phyloP scores from a whole-genome alignment of 1,140 invertebrate species.

The Eumaeus atala region DNA sequence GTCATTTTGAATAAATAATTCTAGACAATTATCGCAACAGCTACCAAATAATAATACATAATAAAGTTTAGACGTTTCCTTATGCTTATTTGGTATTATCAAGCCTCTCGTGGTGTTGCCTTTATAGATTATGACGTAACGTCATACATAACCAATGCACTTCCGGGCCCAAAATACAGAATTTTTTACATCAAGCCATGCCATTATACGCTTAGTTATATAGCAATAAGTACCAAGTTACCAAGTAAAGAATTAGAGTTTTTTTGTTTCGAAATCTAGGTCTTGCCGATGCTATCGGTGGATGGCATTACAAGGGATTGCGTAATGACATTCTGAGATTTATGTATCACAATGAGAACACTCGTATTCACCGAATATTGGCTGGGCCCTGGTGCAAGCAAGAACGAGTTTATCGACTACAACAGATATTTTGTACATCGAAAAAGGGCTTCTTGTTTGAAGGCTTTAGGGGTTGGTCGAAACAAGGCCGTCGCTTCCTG shows the following conservation, averaged over 20 bases:
- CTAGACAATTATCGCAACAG: not conserved
- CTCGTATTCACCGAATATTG: too few species aligned
- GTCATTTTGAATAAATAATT: not conserved
- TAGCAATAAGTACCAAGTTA: not conserved
- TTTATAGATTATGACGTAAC: not conserved
- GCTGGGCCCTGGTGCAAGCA: too few species aligned
- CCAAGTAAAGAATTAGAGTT: not conserved
- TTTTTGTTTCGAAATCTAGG: conserved; percentile 12
- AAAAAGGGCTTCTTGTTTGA: too few species aligned
- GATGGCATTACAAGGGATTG: conserved; percentile 23
- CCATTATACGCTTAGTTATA: not conserved
- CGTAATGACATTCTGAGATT: conserved; percentile 11
- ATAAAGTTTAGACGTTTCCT: not conserved
- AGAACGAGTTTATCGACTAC: too few species aligned
- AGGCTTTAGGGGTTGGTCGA: too few species aligned
- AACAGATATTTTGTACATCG: too few species aligned
- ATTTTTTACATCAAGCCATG: not conserved
- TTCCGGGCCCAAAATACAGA: not conserved
- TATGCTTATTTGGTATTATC: not conserved
- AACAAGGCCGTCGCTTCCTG: too few species aligned
- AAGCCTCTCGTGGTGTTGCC: not conserved
- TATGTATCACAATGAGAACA: conserved; percentile 9
- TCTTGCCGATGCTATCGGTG: conserved; percentile 28
- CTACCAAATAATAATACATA: conserved; percentile 7
- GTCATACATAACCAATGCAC: not conserved